Percentiles rank a stretch among this genome's conserved stretches.
phyloP scores from a whole-genome alignment of 2,797 vertebrate species.

The Antrozous pallidus region DNA sequence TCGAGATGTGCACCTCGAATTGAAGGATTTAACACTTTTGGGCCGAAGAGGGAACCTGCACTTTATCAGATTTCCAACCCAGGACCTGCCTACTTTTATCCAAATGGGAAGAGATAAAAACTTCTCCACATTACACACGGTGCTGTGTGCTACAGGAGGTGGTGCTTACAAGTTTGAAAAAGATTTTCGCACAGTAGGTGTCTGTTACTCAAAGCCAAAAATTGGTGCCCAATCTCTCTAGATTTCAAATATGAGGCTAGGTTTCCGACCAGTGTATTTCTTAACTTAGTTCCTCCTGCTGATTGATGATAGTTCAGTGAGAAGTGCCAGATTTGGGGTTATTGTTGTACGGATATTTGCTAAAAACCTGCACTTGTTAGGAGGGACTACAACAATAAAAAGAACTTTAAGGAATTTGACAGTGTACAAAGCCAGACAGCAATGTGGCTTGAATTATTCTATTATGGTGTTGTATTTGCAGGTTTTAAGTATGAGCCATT shows the following conservation, averaged over 20 bases:
- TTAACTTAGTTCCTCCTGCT: background rate
- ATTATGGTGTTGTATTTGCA: background rate
- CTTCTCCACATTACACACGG: conserved; percentile 91
- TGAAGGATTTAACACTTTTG: conserved; percentile 89
- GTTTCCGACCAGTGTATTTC: background rate
- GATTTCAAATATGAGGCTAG: background rate
- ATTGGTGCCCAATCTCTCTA: background rate
- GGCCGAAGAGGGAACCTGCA: conserved; percentile 90
- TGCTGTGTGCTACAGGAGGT: conserved; percentile 90
- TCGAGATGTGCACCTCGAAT: conserved; percentile 90
- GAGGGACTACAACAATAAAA: background rate
- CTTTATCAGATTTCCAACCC: conserved; percentile 92
- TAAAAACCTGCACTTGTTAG: background rate
- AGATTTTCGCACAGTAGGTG: conserved; percentile 90
- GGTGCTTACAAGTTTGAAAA: conserved; percentile 92
- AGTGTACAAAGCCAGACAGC: background rate
- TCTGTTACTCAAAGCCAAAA: conserved; percentile 43
- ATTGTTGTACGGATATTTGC: background rate
- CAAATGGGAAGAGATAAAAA: conserved; percentile 93
- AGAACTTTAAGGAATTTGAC: background rate
- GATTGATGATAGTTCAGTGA: background rate
- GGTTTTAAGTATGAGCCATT: background rate
- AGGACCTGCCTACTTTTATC: conserved; percentile 92
- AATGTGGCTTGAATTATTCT: conserved; percentile 1
- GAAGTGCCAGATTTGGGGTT: background rate